phyloP scores from a whole-genome alignment of 2,113 vertebrate genomes.

The Jacana jacana region DNA sequence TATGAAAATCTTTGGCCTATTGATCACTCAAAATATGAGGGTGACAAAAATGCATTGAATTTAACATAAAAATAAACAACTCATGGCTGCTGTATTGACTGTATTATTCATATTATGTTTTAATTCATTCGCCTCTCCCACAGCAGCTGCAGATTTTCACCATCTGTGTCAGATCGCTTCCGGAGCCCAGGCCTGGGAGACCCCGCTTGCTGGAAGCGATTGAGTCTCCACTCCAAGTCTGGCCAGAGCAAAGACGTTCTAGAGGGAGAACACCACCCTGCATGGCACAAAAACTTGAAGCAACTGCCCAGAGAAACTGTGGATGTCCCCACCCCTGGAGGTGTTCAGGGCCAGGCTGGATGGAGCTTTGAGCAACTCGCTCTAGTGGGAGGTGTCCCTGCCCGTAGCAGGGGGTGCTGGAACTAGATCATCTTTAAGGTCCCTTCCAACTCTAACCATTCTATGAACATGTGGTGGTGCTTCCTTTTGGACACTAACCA shows the following conservation, averaged over 20 bases:
- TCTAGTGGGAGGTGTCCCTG: too few species aligned
- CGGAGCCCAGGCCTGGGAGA: background rate
- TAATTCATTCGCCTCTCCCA: background rate
- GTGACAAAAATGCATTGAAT: slow-evolving; percentile 64
- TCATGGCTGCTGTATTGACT: slow-evolving; percentile 58
- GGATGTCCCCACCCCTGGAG: too few species aligned
- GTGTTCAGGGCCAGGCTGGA: too few species aligned
- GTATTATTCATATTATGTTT: slow-evolving; percentile 53
- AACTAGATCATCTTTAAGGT: too few species aligned
- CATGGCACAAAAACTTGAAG: background rate
- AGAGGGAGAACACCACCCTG: background rate
- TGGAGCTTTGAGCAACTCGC: too few species aligned
- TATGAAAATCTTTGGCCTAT: slow-evolving; percentile 62
- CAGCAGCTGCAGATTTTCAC: background rate
- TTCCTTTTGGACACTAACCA: background rate
- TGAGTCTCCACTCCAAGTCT: background rate
- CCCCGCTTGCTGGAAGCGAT: background rate
- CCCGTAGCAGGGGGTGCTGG: too few species aligned
- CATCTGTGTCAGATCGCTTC: background rate
- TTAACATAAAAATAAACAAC: slow-evolving; percentile 72
- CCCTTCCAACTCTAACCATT: too few species aligned
- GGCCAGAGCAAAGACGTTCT: background rate
- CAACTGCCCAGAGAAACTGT: background rate
- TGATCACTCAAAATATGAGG: slow-evolving; percentile 65
- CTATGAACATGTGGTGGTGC: rapidly evolving